A percentile compares a stretch with the other conserved stretches of the same genome.
Evolutionary conservation across 1,140 invertebrate genomes (phyloP).

Genomic region (Orchestia grillus): DNA sequence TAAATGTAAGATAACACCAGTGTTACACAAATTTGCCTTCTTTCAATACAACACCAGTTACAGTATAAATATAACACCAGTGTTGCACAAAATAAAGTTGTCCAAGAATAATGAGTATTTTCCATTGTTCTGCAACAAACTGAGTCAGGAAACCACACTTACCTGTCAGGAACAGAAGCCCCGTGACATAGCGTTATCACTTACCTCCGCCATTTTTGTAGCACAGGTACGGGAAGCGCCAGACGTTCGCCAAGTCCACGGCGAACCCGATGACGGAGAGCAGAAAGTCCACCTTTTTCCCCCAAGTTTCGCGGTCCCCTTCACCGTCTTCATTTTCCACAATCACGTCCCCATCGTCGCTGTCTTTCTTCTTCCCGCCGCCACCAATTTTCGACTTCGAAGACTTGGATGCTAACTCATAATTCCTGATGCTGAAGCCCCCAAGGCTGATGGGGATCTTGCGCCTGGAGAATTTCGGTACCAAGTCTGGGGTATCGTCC

Average conservation of each 20-base stretch:
- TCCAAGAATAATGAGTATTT: too few relatives aligned
- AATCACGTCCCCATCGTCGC: background rate
- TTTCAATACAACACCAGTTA: too few relatives aligned
- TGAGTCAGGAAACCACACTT: too few relatives aligned
- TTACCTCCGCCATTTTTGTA: conserved; percentile 76
- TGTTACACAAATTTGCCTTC: too few relatives aligned
- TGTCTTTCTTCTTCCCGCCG: background rate
- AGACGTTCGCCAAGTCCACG: conserved; percentile 91
- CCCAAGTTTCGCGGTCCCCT: conserved; percentile 82
- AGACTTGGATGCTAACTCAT: background rate
- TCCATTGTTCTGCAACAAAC: too few relatives aligned
- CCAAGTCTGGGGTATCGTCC: conserved; percentile 18
- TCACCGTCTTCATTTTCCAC: conserved; percentile 70
- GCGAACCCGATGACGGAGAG: conserved; percentile 93
- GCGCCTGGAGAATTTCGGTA: background rate
- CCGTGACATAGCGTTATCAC: too few relatives aligned
- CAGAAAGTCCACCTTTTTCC: conserved; percentile 90
- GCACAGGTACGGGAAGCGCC: conserved; percentile 79
- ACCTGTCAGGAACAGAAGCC: too few relatives aligned
- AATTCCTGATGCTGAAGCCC: background rate
- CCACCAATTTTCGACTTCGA: background rate
- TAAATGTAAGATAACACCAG: too few relatives aligned
- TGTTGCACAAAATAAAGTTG: too few relatives aligned
- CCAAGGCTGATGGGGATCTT: conserved; percentile 41
- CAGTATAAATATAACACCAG: too few relatives aligned